These are phyloP conservation scores for Oedothorax gibbosus DNA, from an alignment of 1,140 invertebrate species.

Conservation along the genomic window DNA sequence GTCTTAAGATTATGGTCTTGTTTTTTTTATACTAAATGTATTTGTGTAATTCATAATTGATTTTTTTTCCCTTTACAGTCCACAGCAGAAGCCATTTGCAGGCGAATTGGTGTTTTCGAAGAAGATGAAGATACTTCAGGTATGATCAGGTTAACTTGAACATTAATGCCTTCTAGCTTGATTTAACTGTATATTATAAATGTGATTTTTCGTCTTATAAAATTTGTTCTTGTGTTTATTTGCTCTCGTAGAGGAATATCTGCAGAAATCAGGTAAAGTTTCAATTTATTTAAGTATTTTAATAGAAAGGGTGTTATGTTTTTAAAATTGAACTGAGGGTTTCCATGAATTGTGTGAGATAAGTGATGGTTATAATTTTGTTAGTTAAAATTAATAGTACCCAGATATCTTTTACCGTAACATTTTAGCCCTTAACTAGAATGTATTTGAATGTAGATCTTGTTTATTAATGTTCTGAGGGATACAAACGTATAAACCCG, in stretches of 20 bases:
- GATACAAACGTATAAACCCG: too few relatives aligned
- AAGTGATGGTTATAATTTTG: background rate
- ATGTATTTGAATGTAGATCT: background rate
- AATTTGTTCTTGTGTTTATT: conserved; percentile 90
- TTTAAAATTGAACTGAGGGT: background rate
- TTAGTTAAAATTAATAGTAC: background rate
- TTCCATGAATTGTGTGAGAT: too few relatives aligned
- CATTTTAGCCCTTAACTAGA: background rate
- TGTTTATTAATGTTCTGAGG: too few relatives aligned
- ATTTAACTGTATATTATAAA: background rate
- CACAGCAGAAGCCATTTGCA: conserved; percentile 99
- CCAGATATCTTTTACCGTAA: background rate
- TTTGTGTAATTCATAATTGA: too few relatives aligned
- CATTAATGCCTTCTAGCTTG: background rate
- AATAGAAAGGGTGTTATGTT: background rate
- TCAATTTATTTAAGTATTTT: background rate
- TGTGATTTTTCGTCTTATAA: conserved; percentile 77
- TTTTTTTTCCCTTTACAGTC: conserved; percentile 68
- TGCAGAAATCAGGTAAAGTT: conserved; percentile 82
- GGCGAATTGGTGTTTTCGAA: conserved; percentile 96
- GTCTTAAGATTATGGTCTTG: too few relatives aligned
- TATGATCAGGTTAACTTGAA: conserved; percentile 64
- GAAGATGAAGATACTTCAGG: conserved; percentile 98
- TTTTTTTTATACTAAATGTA: too few relatives aligned
- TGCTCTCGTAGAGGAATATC: conserved; percentile 93